Conservation (phyloP, 2,113 vertebrate species). For the Esox niger region DNA sequence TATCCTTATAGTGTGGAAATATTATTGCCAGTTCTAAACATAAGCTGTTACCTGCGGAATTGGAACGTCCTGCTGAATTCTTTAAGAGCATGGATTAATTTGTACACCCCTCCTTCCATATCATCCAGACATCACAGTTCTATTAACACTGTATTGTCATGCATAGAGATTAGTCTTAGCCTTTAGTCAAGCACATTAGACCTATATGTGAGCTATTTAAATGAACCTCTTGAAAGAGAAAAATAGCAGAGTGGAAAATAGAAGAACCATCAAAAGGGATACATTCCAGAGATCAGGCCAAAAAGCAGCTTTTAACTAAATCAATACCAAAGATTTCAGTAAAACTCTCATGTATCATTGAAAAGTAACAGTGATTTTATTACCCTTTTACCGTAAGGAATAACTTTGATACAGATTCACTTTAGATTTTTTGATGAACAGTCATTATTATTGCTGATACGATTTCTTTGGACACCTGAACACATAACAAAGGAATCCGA, state of each 20-base stretch:
- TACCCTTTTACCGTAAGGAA: conserved; percentile 59
- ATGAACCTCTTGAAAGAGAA: conserved; percentile 22
- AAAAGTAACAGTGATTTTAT: conserved; percentile 56
- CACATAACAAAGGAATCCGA: conserved; percentile 37
- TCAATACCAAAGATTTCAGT: conserved; percentile 61
- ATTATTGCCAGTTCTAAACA: no score
- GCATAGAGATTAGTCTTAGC: not conserved
- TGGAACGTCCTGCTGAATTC: no score
- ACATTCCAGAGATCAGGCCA: conserved; percentile 35
- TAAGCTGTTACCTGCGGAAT: no score
- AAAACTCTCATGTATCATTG: conserved; percentile 58
- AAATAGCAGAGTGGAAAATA: conserved; percentile 21
- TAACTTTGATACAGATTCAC: conserved; percentile 51
- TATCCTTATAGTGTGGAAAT: no score
- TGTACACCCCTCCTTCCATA: conserved; percentile 1
- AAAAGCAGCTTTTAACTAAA: conserved; percentile 60
- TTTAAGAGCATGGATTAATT: no score
- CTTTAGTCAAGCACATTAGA: conserved; percentile 27
- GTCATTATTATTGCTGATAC: conserved; percentile 49
- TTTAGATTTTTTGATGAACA: conserved; percentile 58
- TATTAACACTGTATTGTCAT: not conserved
- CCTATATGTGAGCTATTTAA: conserved; percentile 39
- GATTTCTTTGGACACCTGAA: conserved; percentile 41
- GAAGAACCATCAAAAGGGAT: conserved; percentile 45
- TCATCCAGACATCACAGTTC: not conserved